Conservation (phyloP, 2,888 invertebrate species). For the Xiphydria camelus region DNA sequence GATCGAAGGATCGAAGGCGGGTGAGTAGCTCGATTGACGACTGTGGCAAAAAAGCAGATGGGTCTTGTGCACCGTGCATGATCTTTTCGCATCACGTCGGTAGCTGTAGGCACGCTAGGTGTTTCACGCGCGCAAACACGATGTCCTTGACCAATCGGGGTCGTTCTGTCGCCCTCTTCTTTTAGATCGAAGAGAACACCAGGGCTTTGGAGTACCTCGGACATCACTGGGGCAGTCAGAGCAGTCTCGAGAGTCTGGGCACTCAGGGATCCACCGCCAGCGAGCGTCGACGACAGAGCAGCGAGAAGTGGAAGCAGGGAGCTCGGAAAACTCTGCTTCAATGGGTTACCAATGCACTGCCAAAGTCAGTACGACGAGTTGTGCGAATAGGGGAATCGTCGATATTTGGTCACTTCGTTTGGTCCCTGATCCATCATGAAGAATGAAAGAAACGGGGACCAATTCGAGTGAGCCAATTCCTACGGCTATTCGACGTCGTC, state of each 20-base stretch:
- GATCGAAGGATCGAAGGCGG: slow-evolving; percentile 56
- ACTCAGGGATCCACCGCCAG: slow-evolving; percentile 68
- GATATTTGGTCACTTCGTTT: too few species aligned
- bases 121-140: background rate
- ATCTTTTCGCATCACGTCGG: slow-evolving; percentile 14
- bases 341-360: slow-evolving; percentile 93
- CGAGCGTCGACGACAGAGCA: slow-evolving; percentile 59
- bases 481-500: too few species aligned
- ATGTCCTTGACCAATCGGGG: background rate
- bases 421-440: too few species aligned
- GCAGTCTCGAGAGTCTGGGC: slow-evolving; percentile 80
- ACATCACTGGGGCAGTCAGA: slow-evolving; percentile 79
- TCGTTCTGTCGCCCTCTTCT: too few species aligned
- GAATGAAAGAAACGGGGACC: too few species aligned
- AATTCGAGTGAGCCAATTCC: too few species aligned
- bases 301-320: slow-evolving; percentile 82
- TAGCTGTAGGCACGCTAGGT: slow-evolving; percentile 38
- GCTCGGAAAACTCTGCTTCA: slow-evolving; percentile 89
- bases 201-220: slow-evolving; percentile 84
- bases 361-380: slow-evolving; percentile 72
- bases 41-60: background rate
- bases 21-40: slow-evolving; percentile 43
- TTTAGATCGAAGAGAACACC: slow-evolving; percentile 93
- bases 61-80: slow-evolving; percentile 5
- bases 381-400: too few species aligned